Percentiles rank a stretch among this genome's conserved stretches.
Evolutionary conservation across 2,888 invertebrate species (phyloP).

Genomic region (Ophion ellenae): DNA sequence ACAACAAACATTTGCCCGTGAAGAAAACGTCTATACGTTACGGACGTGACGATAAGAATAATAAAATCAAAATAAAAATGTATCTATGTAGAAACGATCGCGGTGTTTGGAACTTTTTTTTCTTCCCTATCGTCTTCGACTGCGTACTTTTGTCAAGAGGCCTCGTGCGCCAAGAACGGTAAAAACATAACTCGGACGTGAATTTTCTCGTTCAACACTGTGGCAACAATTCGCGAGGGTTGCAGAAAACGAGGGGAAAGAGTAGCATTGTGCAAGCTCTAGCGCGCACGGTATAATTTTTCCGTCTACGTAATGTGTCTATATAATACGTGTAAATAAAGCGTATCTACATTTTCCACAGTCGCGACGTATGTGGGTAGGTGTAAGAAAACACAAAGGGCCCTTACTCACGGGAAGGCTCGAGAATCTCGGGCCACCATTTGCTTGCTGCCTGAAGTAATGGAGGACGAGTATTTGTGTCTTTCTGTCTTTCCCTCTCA

Average conservation of each 20-base stretch:
- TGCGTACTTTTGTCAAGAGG: not conserved
- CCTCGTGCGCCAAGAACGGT: constrained; percentile 46
- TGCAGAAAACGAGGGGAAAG: constrained; percentile 4
- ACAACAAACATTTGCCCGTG: constrained; percentile 54
- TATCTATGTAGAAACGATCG: not conserved
- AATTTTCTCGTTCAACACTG: constrained; percentile 44
- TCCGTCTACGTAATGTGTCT: not conserved
- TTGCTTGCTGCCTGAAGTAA: constrained; percentile 80
- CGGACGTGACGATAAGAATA: constrained; percentile 5
- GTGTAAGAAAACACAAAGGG: constrained; percentile 74
- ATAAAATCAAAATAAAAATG: constrained; percentile 6
- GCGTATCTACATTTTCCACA: constrained; percentile 3
- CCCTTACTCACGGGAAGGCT: constrained; percentile 68
- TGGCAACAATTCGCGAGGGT: constrained; percentile 50
- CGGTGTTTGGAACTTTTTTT: too few relatives aligned
- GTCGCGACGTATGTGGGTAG: constrained; percentile 66
- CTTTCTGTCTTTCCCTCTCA: constrained; percentile 66
- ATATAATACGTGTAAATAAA: not conserved
- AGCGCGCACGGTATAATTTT: constrained; percentile 23
- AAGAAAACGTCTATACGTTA: constrained; percentile 26
- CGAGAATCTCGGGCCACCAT: constrained; percentile 77
- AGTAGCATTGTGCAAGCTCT: constrained; percentile 36
- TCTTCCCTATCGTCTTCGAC: not conserved
- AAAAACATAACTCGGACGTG: constrained; percentile 14
- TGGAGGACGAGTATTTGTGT: constrained; percentile 79